Percentiles rank a stretch among this genome's conserved stretches.
Evolutionary conservation across 2,797 vertebrate genomes (phyloP).

Genomic region (Alcedo quadribrachys): DNA sequence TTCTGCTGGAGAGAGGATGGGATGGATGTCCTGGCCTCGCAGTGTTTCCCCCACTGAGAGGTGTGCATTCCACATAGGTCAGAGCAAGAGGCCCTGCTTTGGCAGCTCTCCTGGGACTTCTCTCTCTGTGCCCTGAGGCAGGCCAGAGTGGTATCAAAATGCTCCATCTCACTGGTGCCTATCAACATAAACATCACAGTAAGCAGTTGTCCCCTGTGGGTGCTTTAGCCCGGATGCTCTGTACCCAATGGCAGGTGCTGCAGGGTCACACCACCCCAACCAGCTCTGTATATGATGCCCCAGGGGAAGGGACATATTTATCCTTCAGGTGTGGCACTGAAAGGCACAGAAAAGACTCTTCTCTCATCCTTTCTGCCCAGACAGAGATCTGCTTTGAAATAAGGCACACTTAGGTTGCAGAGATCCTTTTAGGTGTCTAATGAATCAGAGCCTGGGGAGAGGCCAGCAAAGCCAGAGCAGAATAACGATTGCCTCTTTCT

Average conservation of each 20-base stretch:
- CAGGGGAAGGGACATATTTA: background rate
- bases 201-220: background rate
- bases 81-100: background rate
- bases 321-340: background rate
- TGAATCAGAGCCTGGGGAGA: background rate
- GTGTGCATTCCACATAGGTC: accelerated
- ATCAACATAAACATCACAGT: background rate
- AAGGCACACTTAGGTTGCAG: background rate
- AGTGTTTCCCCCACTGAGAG: background rate
- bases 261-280: background rate
- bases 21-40: background rate
- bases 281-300: background rate
- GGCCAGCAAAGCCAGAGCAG: background rate
- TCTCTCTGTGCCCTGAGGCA: background rate
- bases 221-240: background rate
- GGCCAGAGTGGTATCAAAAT: background rate
- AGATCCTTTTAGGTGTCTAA: background rate
- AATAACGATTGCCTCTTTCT: background rate
- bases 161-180: background rate
- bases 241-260: background rate
- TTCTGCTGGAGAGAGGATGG: background rate
- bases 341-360: background rate
- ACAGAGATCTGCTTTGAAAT: background rate
- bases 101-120: background rate
- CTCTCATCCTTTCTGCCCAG: background rate